A percentile compares a stretch with the other conserved stretches of the same genome.
Evolutionary conservation across 1,140 invertebrate species (phyloP).

Genomic region (Drosophila melanica): DNA sequence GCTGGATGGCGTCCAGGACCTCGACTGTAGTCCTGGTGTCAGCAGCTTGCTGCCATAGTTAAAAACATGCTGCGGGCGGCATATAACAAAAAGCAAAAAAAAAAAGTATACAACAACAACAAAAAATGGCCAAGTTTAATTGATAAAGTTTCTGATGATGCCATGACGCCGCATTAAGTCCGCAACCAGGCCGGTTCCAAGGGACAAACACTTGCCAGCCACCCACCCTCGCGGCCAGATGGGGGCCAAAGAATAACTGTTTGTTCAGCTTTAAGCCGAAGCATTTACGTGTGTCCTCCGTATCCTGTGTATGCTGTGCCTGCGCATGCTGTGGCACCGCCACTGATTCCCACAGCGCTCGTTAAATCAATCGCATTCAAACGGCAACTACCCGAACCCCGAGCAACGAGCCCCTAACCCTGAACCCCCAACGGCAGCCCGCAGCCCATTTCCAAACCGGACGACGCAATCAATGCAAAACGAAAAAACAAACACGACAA

Average conservation of each 20-base stretch:
- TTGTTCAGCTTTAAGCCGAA: constrained; percentile 79
- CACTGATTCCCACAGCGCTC: constrained; percentile 74
- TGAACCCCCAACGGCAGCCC: neutral
- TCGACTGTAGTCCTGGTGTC: constrained; percentile 19
- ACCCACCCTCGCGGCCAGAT: neutral
- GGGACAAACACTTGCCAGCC: constrained; percentile 20
- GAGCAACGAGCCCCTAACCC: neutral
- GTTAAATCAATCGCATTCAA: constrained; percentile 76
- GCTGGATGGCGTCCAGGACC: neutral
- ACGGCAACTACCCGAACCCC: constrained; percentile 53
- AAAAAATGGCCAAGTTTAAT: constrained; percentile 76
- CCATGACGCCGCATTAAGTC: constrained; percentile 78
- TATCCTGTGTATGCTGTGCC: neutral
- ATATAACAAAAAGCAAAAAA: constrained; percentile 30
- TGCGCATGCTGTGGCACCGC: constrained; percentile 44
- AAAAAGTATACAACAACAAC: constrained; percentile 31
- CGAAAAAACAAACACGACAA: constrained; percentile 33
- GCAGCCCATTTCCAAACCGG: constrained; percentile 48
- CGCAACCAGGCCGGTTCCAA: constrained; percentile 43
- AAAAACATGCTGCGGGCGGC: constrained; percentile 59
- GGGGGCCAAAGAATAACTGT: constrained; percentile 63
- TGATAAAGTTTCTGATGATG: constrained; percentile 77
- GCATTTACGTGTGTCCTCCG: constrained; percentile 56
- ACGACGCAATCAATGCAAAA: constrained; percentile 78
- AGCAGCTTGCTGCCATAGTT: constrained; percentile 46